Evolutionary conservation across 2,113 vertebrate genomes (phyloP), one percentile per base, ranked within the genome.

Genomic region (Speoplatyrhinus poulsoni): DNA sequence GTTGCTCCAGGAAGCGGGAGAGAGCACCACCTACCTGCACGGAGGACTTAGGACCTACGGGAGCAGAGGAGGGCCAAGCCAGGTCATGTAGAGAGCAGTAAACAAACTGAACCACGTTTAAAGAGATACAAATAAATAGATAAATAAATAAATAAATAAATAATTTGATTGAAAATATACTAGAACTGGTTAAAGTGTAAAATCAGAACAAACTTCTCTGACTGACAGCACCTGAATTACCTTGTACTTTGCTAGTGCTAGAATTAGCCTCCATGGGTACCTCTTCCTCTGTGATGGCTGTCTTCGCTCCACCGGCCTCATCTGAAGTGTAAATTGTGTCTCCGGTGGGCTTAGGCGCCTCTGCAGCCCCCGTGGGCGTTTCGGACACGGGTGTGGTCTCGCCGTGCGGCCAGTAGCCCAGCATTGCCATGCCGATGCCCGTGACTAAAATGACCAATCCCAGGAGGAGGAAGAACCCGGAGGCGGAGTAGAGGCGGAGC

Each of bases 371-470:
- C 6, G 62, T 46, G 1, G n/a, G 8, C 0, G 13, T 15, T 55
- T 54, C 90, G 84, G 75, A 87, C 83, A 72, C 82, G 79, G 93
- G 77, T 53, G 86, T 75, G 10, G 81, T 87, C 32, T 93, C 93
- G 69, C 94, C 92, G 58, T 97, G 95, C 0, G 98, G 98, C 98
- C 98, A 99, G 76, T 99, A 99, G 16, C 98, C 98, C 62, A 99
- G 93, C 5, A 96, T 95, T 0, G 97, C 98, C 98, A 99, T 99
- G 12, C 94, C 94, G 12, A 99, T 95, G 49, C 98, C 98, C 32
- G 93, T 77, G 63, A 94, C 94, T 0, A 97, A 92, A 0, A 99
- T 94, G 53, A 98, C 86, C 0, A 99, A 87, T 76, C 98, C 98
- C 60, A 99, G 88, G 62, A 98, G 90, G 65, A 98, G 96, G 70